These are phyloP conservation scores for Percopsis omiscomaycus DNA, from an alignment of 2,797 vertebrate genomes.

Conservation along the genomic window DNA sequence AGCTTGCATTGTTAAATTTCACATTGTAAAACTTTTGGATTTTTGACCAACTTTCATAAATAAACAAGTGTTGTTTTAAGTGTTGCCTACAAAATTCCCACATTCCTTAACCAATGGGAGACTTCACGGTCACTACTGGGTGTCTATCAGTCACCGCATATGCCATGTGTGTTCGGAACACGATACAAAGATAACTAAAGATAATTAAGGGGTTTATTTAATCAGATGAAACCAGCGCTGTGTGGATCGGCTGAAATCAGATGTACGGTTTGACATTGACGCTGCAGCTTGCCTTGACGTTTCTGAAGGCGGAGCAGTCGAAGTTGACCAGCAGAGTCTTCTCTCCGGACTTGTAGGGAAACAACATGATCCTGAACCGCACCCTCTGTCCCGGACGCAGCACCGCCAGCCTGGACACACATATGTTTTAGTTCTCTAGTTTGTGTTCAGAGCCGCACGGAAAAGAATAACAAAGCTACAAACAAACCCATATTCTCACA, in stretches of 20 bases:
- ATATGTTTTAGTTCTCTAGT: background rate
- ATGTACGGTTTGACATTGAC: conserved; percentile 14
- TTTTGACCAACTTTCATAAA: too few species aligned
- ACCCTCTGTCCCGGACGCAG: background rate
- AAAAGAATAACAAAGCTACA: background rate
- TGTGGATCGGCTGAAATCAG: background rate
- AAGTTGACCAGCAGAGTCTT: conserved; percentile 71
- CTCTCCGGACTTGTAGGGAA: conserved; percentile 63
- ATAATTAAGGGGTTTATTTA: too few species aligned
- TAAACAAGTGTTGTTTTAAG: too few species aligned
- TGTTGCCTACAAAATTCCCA: too few species aligned
- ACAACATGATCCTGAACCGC: rapidly evolving
- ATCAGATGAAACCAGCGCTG: too few species aligned
- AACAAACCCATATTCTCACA: background rate
- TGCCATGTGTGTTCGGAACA: too few species aligned
- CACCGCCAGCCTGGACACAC: conserved; percentile 40
- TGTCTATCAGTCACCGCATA: too few species aligned
- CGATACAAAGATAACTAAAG: too few species aligned
- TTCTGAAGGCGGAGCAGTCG: conserved; percentile 70
- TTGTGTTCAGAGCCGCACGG: background rate
- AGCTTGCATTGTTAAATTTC: too few species aligned
- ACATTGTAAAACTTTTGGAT: too few species aligned
- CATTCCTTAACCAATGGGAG: too few species aligned
- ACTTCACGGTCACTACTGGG: too few species aligned
- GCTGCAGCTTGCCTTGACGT: conserved; percentile 59